Evolutionary conservation across 2,113 vertebrate species (phyloP).

Genomic region (Engraulis encrasicolus): DNA sequence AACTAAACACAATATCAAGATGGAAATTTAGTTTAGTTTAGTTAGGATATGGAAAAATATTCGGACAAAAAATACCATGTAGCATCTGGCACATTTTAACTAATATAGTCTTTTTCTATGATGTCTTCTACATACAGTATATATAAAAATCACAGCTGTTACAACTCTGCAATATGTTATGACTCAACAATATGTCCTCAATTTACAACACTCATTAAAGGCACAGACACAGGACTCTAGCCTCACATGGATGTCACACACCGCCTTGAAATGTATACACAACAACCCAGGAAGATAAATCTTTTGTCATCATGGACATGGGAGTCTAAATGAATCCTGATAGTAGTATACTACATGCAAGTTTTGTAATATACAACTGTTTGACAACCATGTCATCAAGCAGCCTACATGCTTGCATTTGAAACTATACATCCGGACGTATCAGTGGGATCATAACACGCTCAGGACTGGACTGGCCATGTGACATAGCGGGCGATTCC

Average conservation of each 20-base stretch:
- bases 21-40: no score
- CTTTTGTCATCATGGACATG: not conserved
- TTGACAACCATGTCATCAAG: constrained; percentile 12
- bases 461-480: no score
- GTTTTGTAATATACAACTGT: not conserved
- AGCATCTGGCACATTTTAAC: no score
- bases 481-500: no score
- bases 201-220: not conserved
- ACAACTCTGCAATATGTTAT: not conserved
- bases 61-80: no score
- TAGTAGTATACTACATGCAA: not conserved
- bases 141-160: not conserved
- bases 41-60: no score
- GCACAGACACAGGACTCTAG: not conserved
- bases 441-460: not conserved
- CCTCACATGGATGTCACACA: constrained; percentile 17
- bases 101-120: no score
- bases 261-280: not conserved
- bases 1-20: no score
- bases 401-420: not conserved
- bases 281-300: not conserved
- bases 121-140: not conserved
- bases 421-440: not conserved
- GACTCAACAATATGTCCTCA: not conserved
- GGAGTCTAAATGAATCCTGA: not conserved